Conservation (phyloP, 2,888 invertebrate species). For the Tryphoninae sp. region DNA sequence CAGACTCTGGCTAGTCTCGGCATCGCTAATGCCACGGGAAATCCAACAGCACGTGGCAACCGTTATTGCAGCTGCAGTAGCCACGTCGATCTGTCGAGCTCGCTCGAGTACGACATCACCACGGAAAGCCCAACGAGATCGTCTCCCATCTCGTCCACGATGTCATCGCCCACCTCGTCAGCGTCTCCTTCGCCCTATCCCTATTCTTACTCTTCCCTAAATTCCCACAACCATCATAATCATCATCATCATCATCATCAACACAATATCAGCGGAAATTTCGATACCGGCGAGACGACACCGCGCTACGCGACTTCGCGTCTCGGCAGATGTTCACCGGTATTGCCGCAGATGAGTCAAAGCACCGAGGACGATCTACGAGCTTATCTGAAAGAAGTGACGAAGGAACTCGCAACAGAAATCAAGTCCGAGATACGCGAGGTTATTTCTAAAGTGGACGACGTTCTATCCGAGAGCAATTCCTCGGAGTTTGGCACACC, state of each 20-base stretch:
- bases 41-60: conserved; percentile 73
- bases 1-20: conserved; percentile 86
- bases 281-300: conserved; percentile 67
- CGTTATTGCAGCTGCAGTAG: conserved; percentile 88
- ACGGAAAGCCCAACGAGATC: conserved; percentile 75
- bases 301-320: conserved; percentile 63
- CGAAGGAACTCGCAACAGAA: conserved; percentile 90
- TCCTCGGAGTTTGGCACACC: conserved; percentile 82
- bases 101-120: conserved; percentile 83
- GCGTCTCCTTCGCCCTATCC: conserved; percentile 67
- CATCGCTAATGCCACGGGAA: conserved; percentile 81
- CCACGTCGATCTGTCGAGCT: conserved; percentile 87
- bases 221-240: conserved; percentile 41
- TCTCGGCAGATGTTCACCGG: conserved; percentile 77
- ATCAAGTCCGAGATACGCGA: conserved; percentile 91
- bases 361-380: conserved; percentile 87
- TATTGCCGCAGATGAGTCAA: conserved; percentile 73
- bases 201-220: conserved; percentile 58
- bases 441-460: conserved; percentile 91
- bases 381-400: conserved; percentile 90
- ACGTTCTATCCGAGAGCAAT: conserved; percentile 88
- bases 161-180: conserved; percentile 73
- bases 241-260: conserved; percentile 65
- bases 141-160: conserved; percentile 74
- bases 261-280: conserved; percentile 52